Conservation (phyloP, 2,113 vertebrate species). For the Heloderma charlesbogerti region DNA sequence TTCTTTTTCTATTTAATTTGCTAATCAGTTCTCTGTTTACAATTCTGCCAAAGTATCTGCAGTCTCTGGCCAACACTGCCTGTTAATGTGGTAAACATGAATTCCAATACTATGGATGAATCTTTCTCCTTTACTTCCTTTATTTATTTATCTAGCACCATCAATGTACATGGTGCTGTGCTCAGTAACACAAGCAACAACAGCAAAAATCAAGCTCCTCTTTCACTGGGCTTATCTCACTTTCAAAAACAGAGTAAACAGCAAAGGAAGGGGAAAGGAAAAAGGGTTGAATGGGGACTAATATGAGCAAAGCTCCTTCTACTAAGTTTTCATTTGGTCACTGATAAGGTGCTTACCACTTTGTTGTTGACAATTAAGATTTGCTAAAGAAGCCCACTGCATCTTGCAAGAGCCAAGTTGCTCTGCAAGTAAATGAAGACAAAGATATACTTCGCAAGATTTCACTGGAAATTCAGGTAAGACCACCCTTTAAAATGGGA, state of each 20-base stretch:
- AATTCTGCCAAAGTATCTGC: background rate
- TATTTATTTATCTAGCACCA: background rate
- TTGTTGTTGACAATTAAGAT: background rate
- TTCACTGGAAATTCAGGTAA: background rate
- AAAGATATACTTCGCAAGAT: background rate
- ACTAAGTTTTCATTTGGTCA: background rate
- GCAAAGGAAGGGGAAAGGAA: background rate
- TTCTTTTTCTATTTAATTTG: slow-evolving; percentile 24
- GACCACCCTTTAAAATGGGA: background rate
- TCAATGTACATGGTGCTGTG: background rate
- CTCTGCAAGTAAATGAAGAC: background rate
- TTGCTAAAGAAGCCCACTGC: background rate
- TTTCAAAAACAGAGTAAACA: background rate
- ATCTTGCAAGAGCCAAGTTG: background rate
- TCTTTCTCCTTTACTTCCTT: background rate
- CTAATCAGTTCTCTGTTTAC: slow-evolving; percentile 23
- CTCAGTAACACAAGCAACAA: background rate
- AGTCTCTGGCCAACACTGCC: background rate
- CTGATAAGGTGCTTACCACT: background rate
- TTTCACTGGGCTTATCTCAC: background rate
- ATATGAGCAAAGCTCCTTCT: background rate
- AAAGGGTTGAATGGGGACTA: background rate
- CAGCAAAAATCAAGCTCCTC: background rate
- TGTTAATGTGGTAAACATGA: background rate
- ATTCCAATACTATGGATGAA: background rate